Percentiles rank a stretch among this genome's conserved stretches.
phyloP scores from a whole-genome alignment of 2,888 invertebrate genomes.

The Matsumyia berberina region DNA sequence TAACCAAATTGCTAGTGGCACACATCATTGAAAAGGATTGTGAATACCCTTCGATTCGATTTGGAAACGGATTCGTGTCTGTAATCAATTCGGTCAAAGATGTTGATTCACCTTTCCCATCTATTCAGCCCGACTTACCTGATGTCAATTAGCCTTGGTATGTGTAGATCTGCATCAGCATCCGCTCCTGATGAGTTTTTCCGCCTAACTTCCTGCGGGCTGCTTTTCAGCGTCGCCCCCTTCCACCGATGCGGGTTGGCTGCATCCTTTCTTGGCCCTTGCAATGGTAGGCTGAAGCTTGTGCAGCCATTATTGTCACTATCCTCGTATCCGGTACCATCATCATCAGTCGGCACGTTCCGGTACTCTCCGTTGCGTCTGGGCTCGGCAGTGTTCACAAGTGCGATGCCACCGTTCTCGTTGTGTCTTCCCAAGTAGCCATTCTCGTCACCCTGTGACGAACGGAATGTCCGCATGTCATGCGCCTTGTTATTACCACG shows the following conservation, averaged over 20 bases:
- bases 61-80: too few species aligned
- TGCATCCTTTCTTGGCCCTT: conserved; percentile 45
- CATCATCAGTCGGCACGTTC: conserved; percentile 89
- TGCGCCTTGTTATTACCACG: conserved; percentile 80
- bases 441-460: conserved; percentile 78
- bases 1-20: too few species aligned
- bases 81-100: too few species aligned
- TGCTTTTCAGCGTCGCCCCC: conserved; percentile 78
- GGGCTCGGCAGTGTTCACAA: conserved; percentile 82
- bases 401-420: conserved; percentile 81
- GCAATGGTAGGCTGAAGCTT: conserved; percentile 75
- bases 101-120: too few species aligned
- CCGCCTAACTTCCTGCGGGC: conserved; percentile 78
- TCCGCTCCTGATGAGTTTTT: conserved; percentile 66
- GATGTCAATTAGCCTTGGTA: conserved; percentile 87
- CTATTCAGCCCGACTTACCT: conserved; percentile 85
- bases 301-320: conserved; percentile 80
- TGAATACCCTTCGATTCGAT: too few species aligned
- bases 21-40: too few species aligned
- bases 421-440: conserved; percentile 79
- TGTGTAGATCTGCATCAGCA: conserved; percentile 87
- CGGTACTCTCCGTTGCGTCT: conserved; percentile 89
- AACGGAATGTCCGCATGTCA: conserved; percentile 78
- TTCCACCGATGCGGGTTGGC: conserved; percentile 80
- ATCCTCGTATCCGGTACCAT: conserved; percentile 87